These are phyloP conservation scores for Petrocephalus schoutedeni DNA, from an alignment of 2,797 vertebrate species.

Conservation along the genomic window DNA sequence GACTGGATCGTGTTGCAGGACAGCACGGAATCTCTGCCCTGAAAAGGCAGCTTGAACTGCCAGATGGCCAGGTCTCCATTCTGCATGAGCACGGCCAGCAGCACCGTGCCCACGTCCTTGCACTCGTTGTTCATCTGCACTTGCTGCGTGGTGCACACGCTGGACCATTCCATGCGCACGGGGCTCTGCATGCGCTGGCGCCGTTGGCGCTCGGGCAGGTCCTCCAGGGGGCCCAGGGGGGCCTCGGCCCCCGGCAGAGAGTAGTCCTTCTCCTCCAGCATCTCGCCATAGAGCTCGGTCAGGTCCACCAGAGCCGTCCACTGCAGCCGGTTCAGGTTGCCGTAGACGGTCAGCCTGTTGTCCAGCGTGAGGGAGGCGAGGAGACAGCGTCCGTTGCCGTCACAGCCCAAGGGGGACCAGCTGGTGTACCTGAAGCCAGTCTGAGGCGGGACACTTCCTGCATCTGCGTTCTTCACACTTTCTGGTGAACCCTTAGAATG, in stretches of 20 bases:
- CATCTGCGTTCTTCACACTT: constrained; percentile 73
- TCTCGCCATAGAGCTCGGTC: constrained; percentile 74
- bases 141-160: constrained; percentile 81
- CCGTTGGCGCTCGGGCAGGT: constrained; percentile 75
- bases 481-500: constrained; percentile 64
- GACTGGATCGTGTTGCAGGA: constrained; percentile 85
- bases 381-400: constrained; percentile 76
- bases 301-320: constrained; percentile 80
- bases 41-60: constrained; percentile 81
- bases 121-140: constrained; percentile 80
- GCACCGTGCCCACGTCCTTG: constrained; percentile 74
- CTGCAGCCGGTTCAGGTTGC: constrained; percentile 74
- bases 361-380: constrained; percentile 84
- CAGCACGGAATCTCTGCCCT: constrained; percentile 65
- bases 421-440: constrained; percentile 82
- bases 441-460: constrained; percentile 49
- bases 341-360: constrained; percentile 77
- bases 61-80: constrained; percentile 85
- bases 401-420: constrained; percentile 89
- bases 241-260: constrained; percentile 52
- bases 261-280: constrained; percentile 72
- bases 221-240: constrained; percentile 50
- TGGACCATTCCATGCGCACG: constrained; percentile 90
- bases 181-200: constrained; percentile 86
- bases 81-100: constrained; percentile 86